Evolutionary conservation across 2,113 vertebrate species (phyloP), one percentile per base, ranked within the genome.

Genomic region (Seriola quinqueradiata): DNA sequence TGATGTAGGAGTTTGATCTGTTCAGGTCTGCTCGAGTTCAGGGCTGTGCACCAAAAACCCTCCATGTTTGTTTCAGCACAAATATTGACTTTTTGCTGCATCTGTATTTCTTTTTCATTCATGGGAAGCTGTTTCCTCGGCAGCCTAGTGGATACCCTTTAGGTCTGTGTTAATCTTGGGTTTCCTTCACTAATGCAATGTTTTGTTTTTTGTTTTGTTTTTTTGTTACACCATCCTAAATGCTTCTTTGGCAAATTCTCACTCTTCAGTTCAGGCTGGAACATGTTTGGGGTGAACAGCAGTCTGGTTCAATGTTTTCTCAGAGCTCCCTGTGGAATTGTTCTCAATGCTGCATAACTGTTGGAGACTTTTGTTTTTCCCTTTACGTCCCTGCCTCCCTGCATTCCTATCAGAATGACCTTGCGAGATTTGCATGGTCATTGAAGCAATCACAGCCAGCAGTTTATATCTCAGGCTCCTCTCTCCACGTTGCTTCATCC

Each of bases 391-490:
- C 61, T 17, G 23, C 48, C 69, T 71, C 58, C 23, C 32, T 23
- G 42, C 25, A 3, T 75, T 75, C 66, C 32, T 61, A 32, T 76
- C 68, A 19, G 1, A 48, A 23, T 36, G 85, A 84, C 87, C 75
- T 91, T 72, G 87, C 65, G 70, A 77, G 55, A 75, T 83, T 81
- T 85, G 73, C 66, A 58, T 88, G 82, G 72, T 75, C 84, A 85
- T 52, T 57, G 82, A 68, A 81, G 80, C 75, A 63, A 83, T 83
- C 79, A 23, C 58, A 75, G 70, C 73, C 73, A 44, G 65, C 59
- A 48, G 58, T 75, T 59, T 68, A 17, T 68, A 6, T 76, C 77
- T 60, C 57, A 4, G 8, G 28, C 64, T 68, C 57, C 36, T 64
- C 7, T 76, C 66, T 60, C n/a, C 13, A 34, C 0, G 1, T 25